Conservation (phyloP, 2,113 vertebrate species). For the Uropsilus gracilis region DNA sequence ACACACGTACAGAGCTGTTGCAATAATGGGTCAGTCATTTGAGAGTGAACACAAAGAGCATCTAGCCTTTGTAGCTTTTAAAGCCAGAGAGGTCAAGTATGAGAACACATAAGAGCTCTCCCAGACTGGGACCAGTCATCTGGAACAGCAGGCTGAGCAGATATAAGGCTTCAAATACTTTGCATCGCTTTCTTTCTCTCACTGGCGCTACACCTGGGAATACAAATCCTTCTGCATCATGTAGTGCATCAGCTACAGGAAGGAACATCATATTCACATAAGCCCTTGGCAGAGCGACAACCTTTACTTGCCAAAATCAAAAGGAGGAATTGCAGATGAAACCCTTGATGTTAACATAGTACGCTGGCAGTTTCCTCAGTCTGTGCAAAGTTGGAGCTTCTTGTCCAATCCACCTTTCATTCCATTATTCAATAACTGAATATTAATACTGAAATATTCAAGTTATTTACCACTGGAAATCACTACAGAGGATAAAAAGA, state of each 20-base stretch:
- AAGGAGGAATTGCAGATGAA: no score
- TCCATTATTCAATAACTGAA: no score
- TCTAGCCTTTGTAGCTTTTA: background rate
- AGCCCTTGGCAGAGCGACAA: background rate
- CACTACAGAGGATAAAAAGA: background rate
- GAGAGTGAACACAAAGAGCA: background rate
- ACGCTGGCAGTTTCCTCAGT: background rate
- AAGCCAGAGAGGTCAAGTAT: background rate
- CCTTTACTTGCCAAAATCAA: background rate
- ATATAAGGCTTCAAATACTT: background rate
- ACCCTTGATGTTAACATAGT: background rate
- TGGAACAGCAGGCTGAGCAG: background rate
- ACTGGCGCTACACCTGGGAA: background rate
- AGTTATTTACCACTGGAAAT: background rate
- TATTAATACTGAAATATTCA: background rate
- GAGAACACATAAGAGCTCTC: background rate
- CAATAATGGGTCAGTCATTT: background rate
- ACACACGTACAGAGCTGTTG: background rate
- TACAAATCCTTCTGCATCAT: accelerated
- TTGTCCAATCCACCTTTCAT: background rate
- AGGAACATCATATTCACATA: background rate
- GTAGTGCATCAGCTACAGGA: background rate
- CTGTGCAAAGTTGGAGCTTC: background rate
- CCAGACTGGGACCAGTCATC: accelerated
- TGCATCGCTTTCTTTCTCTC: background rate